These are phyloP conservation scores for Lasius fuliginosus DNA, from an alignment of 2,888 invertebrate genomes.

Conservation along the genomic window DNA sequence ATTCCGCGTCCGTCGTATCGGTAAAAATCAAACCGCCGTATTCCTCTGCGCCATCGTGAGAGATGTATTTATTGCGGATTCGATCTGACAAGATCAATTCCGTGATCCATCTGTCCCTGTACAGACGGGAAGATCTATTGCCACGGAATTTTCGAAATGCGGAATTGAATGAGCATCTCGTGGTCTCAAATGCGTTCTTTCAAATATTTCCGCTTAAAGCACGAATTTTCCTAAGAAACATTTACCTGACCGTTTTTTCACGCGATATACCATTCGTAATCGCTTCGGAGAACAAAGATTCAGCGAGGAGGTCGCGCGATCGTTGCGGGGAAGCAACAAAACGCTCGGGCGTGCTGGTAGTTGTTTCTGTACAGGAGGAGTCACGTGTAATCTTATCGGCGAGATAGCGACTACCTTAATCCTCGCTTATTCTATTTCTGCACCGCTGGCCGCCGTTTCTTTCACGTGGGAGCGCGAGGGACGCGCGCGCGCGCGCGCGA, in stretches of 20 bases:
- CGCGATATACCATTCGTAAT: background rate
- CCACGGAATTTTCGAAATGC: conserved; percentile 10
- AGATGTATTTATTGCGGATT: conserved; percentile 27
- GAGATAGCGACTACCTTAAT: conserved; percentile 73
- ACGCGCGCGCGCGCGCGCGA: background rate
- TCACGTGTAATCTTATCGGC: conserved; percentile 74
- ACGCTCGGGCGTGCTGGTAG: conserved; percentile 41
- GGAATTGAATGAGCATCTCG: background rate
- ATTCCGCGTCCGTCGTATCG: conserved; percentile 67
- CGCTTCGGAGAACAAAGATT: conserved; percentile 29
- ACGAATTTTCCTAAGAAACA: background rate
- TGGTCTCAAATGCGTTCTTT: background rate
- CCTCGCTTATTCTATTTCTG: conserved; percentile 73
- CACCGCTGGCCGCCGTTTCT: conserved; percentile 51
- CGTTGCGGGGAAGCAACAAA: conserved; percentile 17
- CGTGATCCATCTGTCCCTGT: background rate
- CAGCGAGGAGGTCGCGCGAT: conserved; percentile 7
- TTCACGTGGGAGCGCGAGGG: conserved; percentile 41
- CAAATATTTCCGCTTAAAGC: background rate
- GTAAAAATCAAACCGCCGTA: conserved; percentile 56
- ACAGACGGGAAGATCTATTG: background rate
- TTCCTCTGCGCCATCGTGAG: conserved; percentile 8
- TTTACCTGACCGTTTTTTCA: background rate
- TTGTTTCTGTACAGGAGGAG: conserved; percentile 49
- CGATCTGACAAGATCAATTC: conserved; percentile 32